These are phyloP conservation scores for Leptinotarsa tumamoca DNA, from an alignment of 2,888 invertebrate species.

Conservation along the genomic window DNA sequence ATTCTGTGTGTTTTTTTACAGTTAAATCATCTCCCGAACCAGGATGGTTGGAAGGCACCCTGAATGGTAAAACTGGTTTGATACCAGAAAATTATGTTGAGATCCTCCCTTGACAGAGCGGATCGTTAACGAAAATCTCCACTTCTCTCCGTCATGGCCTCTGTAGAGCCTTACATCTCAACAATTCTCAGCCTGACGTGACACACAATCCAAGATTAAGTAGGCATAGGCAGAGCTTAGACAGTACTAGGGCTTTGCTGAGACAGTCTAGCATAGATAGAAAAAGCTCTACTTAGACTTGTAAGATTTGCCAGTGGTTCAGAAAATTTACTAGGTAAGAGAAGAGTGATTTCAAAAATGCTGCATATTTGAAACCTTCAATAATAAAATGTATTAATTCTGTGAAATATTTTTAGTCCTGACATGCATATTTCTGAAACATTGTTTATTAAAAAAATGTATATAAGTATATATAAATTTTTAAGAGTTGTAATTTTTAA, in stretches of 20 bases:
- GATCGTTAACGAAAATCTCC: slow-evolving; percentile 62
- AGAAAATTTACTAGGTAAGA: neutral
- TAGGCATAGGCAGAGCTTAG: slow-evolving; percentile 61
- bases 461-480: neutral
- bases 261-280: slow-evolving; percentile 58
- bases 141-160: slow-evolving; percentile 61
- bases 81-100: slow-evolving; percentile 98
- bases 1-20: slow-evolving; percentile 62
- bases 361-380: neutral
- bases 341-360: neutral
- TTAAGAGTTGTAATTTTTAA: neutral
- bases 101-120: slow-evolving; percentile 75
- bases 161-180: slow-evolving; percentile 61
- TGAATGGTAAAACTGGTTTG: slow-evolving; percentile 91
- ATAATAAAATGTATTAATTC: neutral
- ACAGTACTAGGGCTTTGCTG: slow-evolving; percentile 54
- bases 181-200: slow-evolving; percentile 55
- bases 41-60: slow-evolving; percentile 96
- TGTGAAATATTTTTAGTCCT: neutral
- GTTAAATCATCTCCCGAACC: slow-evolving; percentile 93
- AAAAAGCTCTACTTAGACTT: slow-evolving; percentile 59
- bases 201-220: slow-evolving; percentile 48
- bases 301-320: neutral
- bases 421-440: neutral
- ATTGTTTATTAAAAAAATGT: neutral